Conservation (phyloP, 1,140 invertebrate species). For the Helicoverpa zea region DNA sequence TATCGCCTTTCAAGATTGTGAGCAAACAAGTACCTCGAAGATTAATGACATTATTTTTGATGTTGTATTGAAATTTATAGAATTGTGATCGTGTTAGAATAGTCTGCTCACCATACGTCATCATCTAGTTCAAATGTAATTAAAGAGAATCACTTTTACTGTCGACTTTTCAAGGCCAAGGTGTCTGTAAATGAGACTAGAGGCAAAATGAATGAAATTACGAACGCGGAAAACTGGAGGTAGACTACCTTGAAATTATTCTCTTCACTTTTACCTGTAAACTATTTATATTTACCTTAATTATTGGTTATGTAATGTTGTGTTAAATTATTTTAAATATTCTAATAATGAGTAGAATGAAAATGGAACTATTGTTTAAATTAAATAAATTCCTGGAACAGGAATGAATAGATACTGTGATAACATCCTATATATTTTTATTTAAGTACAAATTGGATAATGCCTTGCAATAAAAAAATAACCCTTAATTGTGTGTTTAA, state of each 20-base stretch:
- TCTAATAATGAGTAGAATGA: no score
- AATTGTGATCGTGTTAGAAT: neutral
- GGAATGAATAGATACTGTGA: slow-evolving; percentile 39
- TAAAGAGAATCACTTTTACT: slow-evolving; percentile 17
- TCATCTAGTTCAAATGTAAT: slow-evolving; percentile 10
- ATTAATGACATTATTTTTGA: no score
- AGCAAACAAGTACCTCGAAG: no score
- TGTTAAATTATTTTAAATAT: slow-evolving; percentile 24
- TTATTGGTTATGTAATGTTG: slow-evolving; percentile 1
- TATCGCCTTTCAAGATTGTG: no score
- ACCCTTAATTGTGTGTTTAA: no score
- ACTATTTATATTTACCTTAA: slow-evolving; percentile 1
- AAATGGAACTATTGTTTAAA: slow-evolving; percentile 7
- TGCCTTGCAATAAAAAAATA: slow-evolving; percentile 29
- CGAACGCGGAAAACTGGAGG: no score
- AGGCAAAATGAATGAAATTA: no score
- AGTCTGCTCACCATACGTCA: neutral
- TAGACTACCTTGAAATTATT: slow-evolving; percentile 1
- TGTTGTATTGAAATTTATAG: no score
- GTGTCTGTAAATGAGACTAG: neutral
- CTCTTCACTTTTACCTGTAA: neutral
- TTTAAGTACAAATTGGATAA: slow-evolving; percentile 46
- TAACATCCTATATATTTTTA: slow-evolving; percentile 39
- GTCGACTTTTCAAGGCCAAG: neutral
- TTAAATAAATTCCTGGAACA: slow-evolving; percentile 11